Percentiles rank a stretch among this genome's conserved stretches.
phyloP scores from a whole-genome alignment of 2,113 vertebrate species.

The Pachyramphus minor region DNA sequence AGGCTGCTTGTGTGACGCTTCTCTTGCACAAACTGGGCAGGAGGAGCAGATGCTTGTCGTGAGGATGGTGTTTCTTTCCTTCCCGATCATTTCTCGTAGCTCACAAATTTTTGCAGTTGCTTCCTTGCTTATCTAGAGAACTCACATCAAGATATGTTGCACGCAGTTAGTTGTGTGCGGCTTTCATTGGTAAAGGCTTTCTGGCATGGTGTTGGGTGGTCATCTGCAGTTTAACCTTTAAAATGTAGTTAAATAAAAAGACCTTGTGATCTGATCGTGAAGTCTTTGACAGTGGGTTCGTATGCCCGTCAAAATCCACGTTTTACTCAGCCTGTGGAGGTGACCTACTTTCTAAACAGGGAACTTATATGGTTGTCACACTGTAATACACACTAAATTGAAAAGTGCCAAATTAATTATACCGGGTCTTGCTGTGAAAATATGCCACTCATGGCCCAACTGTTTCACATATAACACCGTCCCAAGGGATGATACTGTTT shows the following conservation, averaged over 20 bases:
- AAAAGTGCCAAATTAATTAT: not conserved
- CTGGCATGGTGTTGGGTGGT: not conserved
- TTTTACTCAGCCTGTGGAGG: not conserved
- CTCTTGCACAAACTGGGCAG: not conserved
- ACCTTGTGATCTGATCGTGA: not conserved
- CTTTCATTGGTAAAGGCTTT: not conserved
- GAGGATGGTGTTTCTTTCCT: not conserved
- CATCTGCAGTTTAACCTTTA: not conserved
- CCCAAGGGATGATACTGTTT: not conserved
- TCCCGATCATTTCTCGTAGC: not conserved
- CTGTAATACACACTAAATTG: not conserved
- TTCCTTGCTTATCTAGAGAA: not conserved
- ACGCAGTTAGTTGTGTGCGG: not conserved
- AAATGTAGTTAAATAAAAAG: not conserved
- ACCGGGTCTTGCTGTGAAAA: constrained; percentile 6
- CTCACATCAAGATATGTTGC: not conserved
- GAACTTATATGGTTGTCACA: not conserved
- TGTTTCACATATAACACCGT: not conserved
- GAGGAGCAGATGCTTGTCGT: not conserved
- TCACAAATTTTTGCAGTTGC: not conserved
- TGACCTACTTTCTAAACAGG: constrained; percentile 20
- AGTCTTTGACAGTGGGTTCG: not conserved
- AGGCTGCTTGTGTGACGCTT: not conserved
- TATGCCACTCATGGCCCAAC: not conserved
- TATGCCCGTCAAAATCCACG: not conserved